Evolutionary conservation across 2,113 vertebrate genomes (phyloP).

Genomic region (Empidonax traillii): DNA sequence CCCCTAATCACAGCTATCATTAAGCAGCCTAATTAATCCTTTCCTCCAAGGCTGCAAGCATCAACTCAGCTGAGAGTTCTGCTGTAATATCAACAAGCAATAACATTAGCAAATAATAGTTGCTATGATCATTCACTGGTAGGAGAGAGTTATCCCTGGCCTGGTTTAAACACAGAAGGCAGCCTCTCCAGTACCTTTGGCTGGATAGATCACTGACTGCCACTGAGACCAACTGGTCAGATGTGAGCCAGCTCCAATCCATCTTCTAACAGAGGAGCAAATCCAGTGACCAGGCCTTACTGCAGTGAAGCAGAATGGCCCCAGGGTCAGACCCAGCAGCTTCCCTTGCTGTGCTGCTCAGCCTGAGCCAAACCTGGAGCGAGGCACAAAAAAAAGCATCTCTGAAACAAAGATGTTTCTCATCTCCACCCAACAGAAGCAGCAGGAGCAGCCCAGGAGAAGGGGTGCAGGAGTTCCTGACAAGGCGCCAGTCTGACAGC

Average conservation of each 20-base stretch:
- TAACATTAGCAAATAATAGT: background rate
- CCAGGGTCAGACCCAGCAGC: background rate
- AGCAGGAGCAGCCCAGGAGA: slow-evolving; percentile 37
- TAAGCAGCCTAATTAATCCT: background rate
- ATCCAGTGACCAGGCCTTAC: background rate
- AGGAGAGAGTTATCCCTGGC: background rate
- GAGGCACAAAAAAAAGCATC: background rate
- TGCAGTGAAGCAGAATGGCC: background rate
- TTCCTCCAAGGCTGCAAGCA: background rate
- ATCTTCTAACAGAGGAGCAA: background rate
- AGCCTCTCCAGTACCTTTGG: background rate
- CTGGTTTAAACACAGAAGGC: background rate
- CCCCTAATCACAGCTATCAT: background rate
- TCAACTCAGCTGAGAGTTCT: background rate
- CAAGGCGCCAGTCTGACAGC: slow-evolving; percentile 63
- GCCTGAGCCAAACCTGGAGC: background rate
- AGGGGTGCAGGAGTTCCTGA: slow-evolving; percentile 12
- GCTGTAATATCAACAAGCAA: background rate
- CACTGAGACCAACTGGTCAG: background rate
- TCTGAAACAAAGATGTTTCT: background rate
- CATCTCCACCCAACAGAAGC: background rate
- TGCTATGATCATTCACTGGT: background rate
- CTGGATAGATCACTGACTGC: background rate
- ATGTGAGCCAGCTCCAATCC: background rate
- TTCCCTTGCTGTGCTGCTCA: background rate